These are phyloP conservation scores for Rhabdomys pumilio DNA, from an alignment of 2,797 vertebrate genomes.

Conservation along the genomic window DNA sequence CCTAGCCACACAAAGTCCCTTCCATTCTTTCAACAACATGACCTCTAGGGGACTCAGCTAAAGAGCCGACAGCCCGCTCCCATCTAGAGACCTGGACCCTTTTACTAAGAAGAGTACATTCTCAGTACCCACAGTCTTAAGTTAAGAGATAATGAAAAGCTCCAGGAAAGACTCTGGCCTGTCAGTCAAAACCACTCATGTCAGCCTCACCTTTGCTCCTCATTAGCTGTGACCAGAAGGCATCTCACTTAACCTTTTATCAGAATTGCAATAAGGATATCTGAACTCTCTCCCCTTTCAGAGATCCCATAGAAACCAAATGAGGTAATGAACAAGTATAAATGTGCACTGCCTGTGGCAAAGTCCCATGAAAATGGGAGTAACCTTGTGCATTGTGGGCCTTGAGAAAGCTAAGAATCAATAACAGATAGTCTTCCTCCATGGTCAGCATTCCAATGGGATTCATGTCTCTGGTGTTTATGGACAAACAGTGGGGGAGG, in stretches of 20 bases:
- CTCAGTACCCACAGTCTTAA: neutral
- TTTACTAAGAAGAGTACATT: neutral
- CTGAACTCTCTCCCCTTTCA: constrained; percentile 64
- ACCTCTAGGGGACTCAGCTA: neutral
- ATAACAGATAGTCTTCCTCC: neutral
- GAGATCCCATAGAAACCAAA: constrained; percentile 62
- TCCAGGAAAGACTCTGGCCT: constrained; percentile 30
- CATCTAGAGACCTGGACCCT: neutral
- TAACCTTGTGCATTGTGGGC: neutral
- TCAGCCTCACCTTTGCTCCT: constrained; percentile 64
- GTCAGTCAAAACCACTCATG: constrained; percentile 53
- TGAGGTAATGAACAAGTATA: constrained; percentile 70
- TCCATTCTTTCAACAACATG: neutral
- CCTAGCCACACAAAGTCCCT: neutral
- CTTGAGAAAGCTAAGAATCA: neutral
- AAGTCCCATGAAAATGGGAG: neutral
- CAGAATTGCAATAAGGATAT: constrained; percentile 74
- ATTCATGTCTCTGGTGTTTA: neutral
- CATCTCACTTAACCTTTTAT: constrained; percentile 78
- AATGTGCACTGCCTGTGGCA: neutral
- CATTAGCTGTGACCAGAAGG: constrained; percentile 73
- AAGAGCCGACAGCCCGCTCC: neutral
- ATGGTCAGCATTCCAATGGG: constrained; percentile 11
- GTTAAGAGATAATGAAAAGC: constrained; percentile 2
- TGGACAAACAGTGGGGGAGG: neutral